These are phyloP conservation scores for Cervus canadensis DNA, from an alignment of 2,113 vertebrate species.

Conservation along the genomic window DNA sequence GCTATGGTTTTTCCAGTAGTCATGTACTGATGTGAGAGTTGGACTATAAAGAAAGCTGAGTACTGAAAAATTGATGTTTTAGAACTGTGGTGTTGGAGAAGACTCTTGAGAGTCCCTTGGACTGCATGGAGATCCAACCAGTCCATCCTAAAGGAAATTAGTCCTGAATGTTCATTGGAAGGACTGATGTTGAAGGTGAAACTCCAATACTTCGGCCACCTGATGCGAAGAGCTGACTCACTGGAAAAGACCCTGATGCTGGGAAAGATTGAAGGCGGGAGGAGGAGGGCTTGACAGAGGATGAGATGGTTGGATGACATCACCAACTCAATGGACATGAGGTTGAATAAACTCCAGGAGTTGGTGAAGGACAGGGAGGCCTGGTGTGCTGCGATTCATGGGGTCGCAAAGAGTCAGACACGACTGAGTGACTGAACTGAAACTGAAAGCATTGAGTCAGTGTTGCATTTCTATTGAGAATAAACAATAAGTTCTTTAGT, in stretches of 20 bases:
- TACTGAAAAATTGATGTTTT: rapidly evolving
- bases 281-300: background rate
- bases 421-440: rapidly evolving
- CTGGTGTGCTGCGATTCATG: background rate
- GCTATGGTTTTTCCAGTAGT: background rate
- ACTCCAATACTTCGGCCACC: background rate
- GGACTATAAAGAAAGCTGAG: background rate
- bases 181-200: background rate
- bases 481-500: background rate
- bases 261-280: rapidly evolving
- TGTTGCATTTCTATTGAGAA: background rate
- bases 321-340: background rate
- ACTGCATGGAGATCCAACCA: background rate
- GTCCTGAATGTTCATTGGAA: background rate
- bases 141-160: background rate
- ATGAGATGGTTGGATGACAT: background rate
- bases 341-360: background rate
- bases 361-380: background rate
- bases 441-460: background rate
- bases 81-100: background rate
- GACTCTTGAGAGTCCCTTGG: background rate
- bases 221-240: background rate
- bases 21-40: background rate
- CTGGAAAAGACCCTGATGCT: background rate
- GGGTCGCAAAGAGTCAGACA: background rate